Conservation (phyloP, 2,797 vertebrate genomes). For the Takifugu rubripes region DNA sequence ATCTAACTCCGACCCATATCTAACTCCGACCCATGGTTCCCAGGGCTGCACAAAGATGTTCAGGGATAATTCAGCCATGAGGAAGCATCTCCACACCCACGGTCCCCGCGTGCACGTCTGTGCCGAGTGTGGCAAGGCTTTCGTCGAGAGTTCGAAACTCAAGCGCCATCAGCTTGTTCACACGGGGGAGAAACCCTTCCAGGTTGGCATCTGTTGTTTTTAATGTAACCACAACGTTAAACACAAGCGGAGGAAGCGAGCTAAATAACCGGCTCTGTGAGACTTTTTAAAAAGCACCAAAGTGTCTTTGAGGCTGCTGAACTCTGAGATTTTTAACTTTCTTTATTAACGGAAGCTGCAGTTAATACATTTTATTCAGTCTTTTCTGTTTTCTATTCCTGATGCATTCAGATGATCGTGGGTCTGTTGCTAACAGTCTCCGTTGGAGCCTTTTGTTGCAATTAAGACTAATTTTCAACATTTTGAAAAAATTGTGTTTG, state of each 20-base stretch:
- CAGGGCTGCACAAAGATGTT: conserved; percentile 99
- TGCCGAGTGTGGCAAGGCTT: conserved; percentile 98
- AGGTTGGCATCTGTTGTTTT: conserved; percentile 74
- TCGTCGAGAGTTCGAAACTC: conserved; percentile 98
- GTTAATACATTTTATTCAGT: too few relatives aligned
- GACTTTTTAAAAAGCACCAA: not conserved
- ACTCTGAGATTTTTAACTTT: too few relatives aligned
- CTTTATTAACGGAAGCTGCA: too few relatives aligned
- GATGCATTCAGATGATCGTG: too few relatives aligned
- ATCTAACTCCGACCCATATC: not conserved
- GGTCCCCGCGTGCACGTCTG: conserved; percentile 97
- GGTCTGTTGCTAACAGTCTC: too few relatives aligned
- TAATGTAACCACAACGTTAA: not conserved
- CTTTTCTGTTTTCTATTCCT: too few relatives aligned
- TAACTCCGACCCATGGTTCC: not conserved
- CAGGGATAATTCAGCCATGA: conserved; percentile 99
- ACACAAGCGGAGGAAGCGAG: conserved; percentile 8
- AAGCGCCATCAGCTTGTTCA: conserved; percentile 98
- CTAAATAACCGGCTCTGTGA: conserved; percentile 6
- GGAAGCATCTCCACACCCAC: conserved; percentile 98
- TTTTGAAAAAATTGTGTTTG: too few relatives aligned
- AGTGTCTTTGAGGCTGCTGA: too few relatives aligned
- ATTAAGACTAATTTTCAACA: too few relatives aligned
- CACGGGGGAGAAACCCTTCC: conserved; percentile 98
- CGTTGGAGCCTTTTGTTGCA: too few relatives aligned